A percentile compares a stretch with the other conserved stretches of the same genome.
Evolutionary conservation across 1,140 invertebrate genomes (phyloP).

Genomic region (Sinella curviseta): DNA sequence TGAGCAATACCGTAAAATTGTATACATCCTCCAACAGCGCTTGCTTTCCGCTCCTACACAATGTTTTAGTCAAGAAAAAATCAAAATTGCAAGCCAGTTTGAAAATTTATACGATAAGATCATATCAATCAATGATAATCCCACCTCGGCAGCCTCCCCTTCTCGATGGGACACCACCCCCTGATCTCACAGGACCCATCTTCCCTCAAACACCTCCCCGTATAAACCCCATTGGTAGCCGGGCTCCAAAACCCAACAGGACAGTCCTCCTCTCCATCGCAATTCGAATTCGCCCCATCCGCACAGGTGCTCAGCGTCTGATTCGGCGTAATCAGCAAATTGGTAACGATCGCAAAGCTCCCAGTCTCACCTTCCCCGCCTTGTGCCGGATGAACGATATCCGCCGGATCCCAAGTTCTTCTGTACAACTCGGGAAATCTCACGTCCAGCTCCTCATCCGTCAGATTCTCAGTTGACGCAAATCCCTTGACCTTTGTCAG

Average conservation of each 20-base stretch:
- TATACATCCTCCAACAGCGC: slow-evolving; percentile 23
- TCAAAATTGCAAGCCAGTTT: no score
- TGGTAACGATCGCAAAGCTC: slow-evolving; percentile 62
- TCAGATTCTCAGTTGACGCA: neutral
- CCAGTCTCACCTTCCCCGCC: slow-evolving; percentile 54
- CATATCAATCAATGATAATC: neutral
- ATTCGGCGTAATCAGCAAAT: slow-evolving; percentile 58
- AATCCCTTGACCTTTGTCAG: slow-evolving; percentile 4
- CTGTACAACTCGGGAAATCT: slow-evolving; percentile 27
- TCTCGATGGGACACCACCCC: slow-evolving; percentile 61
- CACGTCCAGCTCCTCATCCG: neutral
- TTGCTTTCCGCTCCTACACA: slow-evolving; percentile 25
- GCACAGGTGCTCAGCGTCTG: slow-evolving; percentile 56
- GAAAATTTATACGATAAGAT: neutral
- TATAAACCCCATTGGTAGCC: slow-evolving; percentile 55
- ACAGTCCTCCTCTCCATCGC: slow-evolving; percentile 50
- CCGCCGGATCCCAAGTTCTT: slow-evolving; percentile 35
- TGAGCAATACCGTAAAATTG: slow-evolving; percentile 46
- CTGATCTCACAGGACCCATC: slow-evolving; percentile 55
- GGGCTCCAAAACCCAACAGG: slow-evolving; percentile 41
- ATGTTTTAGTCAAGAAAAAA: neutral
- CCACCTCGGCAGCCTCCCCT: slow-evolving; percentile 29
- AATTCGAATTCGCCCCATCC: slow-evolving; percentile 54
- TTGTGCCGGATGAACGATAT: slow-evolving; percentile 16
- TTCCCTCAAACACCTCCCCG: slow-evolving; percentile 58